Conservation (phyloP, 2,797 vertebrate species). For the Lutjanus argentimaculatus region DNA sequence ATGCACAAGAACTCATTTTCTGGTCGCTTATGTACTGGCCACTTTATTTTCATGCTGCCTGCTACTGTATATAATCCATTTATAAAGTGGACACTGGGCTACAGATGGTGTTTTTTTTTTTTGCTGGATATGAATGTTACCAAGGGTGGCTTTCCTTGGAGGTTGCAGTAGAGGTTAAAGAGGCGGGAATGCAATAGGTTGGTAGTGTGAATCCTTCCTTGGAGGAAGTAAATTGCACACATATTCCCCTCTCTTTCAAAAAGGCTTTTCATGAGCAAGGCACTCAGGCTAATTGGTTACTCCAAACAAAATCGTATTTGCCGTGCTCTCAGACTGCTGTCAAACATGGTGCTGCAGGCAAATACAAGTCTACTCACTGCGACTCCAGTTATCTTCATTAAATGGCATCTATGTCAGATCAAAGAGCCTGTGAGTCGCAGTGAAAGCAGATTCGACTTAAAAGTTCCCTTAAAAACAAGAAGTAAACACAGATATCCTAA, state of each 20-base stretch:
- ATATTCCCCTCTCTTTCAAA: not conserved
- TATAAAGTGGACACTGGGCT: slow-evolving; percentile 37
- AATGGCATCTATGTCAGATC: slow-evolving; percentile 77
- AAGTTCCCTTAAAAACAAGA: slow-evolving; percentile 69
- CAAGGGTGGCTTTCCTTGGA: not conserved
- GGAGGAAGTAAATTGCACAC: slow-evolving; percentile 25
- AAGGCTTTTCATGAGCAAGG: slow-evolving; percentile 48
- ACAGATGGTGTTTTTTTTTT: slow-evolving; percentile 25
- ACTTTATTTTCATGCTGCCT: slow-evolving; percentile 51
- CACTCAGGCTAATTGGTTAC: slow-evolving; percentile 64
- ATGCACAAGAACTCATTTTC: slow-evolving; percentile 57
- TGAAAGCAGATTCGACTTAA: slow-evolving; percentile 52
- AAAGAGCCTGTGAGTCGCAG: slow-evolving; percentile 68
- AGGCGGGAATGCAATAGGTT: slow-evolving; percentile 10
- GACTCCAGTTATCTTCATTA: slow-evolving; percentile 76
- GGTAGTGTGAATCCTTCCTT: slow-evolving; percentile 21
- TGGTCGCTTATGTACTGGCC: slow-evolving; percentile 41
- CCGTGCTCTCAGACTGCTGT: slow-evolving; percentile 68
- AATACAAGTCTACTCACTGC: slow-evolving; percentile 70
- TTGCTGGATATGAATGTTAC: slow-evolving; percentile 10
- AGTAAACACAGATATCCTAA: slow-evolving; percentile 66
- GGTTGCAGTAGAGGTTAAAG: slow-evolving; percentile 1
- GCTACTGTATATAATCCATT: slow-evolving; percentile 49
- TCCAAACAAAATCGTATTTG: slow-evolving; percentile 69
- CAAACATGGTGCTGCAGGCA: slow-evolving; percentile 78